Evolutionary conservation across 2,888 invertebrate genomes (phyloP), one percentile per base, ranked within the genome.

Genomic region (Drosophila birchii): DNA sequence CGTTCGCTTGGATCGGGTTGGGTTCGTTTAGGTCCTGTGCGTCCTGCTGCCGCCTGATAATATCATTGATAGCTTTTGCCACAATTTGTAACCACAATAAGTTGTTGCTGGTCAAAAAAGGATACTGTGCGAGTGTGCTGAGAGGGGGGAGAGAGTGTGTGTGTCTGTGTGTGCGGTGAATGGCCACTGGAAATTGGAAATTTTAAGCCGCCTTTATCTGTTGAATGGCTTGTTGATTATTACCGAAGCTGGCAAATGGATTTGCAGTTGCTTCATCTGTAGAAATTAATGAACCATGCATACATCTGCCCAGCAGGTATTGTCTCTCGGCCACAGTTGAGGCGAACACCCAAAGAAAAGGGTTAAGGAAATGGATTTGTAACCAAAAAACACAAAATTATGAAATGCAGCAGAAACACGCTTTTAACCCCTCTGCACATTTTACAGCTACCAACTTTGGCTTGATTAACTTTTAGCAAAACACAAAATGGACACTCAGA

Each of bases 11-110:
- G 23, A 9, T 5, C 26, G 32, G 18, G n/a, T 36, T 18, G 29
- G 14, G 41, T 32, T 49, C 64, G 64, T 41, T 64, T 67, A 39
- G n/a, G 60, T 38, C 60, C 59, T 41, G 60, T 55, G 49, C 23
- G 34, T 32, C 43, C 36, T 53, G 23, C 47, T 18, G 38, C 51
- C 60, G 34, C 61, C 26, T 75, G 88, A 86, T 88, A 88, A 86
- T 89, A 88, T 86, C 89, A 83, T 86, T 89, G 89, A 86, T 86
- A 83, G 88, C 80, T 86, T 86, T 80, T 80, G 72, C 89, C 88
- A 79, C 89, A 86, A 89, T 88, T 81, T 87, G 86, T 78, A 87
- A 79, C 84, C 84, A 78, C 89, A 88, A 88, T 88, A 87, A 87
- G 89, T 85, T 84, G 81, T 79, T 84, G 74, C 68, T 86, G 89